These are phyloP conservation scores for Drosophila grimshawi DNA, from an alignment of 1,140 invertebrate genomes.

Conservation along the genomic window DNA sequence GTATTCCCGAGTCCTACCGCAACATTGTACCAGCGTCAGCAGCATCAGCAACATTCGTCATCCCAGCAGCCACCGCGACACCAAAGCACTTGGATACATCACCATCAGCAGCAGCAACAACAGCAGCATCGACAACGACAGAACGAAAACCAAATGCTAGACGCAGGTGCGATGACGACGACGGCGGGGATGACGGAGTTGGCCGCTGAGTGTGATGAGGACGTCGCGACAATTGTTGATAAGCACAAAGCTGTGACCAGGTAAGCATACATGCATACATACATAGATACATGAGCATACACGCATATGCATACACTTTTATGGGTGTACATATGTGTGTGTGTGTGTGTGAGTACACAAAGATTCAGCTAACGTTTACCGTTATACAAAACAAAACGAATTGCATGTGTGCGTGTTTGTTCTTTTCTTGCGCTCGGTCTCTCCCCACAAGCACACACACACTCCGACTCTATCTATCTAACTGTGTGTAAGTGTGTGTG, in stretches of 20 bases:
- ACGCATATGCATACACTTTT: constrained; percentile 22
- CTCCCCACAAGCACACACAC: not conserved
- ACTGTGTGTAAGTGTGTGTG: constrained; percentile 24
- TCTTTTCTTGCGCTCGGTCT: constrained; percentile 6
- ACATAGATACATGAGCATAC: constrained; percentile 36
- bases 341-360: constrained; percentile 24
- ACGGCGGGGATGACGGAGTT: constrained; percentile 26
- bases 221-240: constrained; percentile 55
- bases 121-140: constrained; percentile 22
- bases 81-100: constrained; percentile 45
- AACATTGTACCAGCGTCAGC: constrained; percentile 55
- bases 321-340: not conserved
- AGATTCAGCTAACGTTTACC: constrained; percentile 43
- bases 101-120: constrained; percentile 34
- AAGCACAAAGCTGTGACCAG: constrained; percentile 59
- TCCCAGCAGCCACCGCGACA: constrained; percentile 24
- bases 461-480: constrained; percentile 13
- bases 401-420: constrained; percentile 32
- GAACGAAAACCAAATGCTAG: constrained; percentile 26
- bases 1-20: constrained; percentile 77
- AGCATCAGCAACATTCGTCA: constrained; percentile 23
- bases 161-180: not conserved
- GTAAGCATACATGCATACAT: constrained; percentile 26
- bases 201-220: constrained; percentile 62
- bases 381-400: constrained; percentile 42